Conservation (phyloP, 2,113 vertebrate genomes). For the Calyptomena viridis region DNA sequence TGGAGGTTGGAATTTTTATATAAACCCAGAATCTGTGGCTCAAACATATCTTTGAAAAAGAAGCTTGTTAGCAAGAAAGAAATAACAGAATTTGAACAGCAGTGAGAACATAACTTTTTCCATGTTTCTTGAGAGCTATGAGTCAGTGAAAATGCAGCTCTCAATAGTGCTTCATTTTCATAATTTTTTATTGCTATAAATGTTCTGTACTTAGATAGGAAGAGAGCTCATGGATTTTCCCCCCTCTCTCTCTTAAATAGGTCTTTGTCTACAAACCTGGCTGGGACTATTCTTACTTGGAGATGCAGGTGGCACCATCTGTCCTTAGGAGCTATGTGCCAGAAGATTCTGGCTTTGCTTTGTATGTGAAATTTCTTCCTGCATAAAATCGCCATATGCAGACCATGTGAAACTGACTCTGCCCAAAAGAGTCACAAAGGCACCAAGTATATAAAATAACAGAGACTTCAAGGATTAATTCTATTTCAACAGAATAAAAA, state of each 20-base stretch:
- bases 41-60: background rate
- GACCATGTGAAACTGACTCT: constrained; percentile 15
- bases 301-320: constrained; percentile 66
- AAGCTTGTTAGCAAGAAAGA: background rate
- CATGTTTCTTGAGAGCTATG: background rate
- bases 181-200: background rate
- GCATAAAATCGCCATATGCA: constrained; percentile 42
- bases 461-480: background rate
- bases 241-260: constrained; percentile 28
- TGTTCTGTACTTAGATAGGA: background rate
- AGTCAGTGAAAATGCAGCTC: background rate
- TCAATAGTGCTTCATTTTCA: background rate
- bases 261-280: constrained; percentile 58
- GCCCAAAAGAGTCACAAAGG: background rate
- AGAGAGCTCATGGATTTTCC: background rate
- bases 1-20: background rate
- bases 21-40: background rate
- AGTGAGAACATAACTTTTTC: background rate
- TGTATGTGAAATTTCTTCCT: constrained; percentile 30
- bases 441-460: background rate
- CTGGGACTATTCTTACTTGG: background rate
- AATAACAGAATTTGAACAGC: background rate
- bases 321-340: constrained; percentile 31
- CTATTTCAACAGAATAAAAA: background rate
- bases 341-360: constrained; percentile 40